Conservation (phyloP, 2,888 invertebrate genomes). For the Tricholauxania praeusta region DNA sequence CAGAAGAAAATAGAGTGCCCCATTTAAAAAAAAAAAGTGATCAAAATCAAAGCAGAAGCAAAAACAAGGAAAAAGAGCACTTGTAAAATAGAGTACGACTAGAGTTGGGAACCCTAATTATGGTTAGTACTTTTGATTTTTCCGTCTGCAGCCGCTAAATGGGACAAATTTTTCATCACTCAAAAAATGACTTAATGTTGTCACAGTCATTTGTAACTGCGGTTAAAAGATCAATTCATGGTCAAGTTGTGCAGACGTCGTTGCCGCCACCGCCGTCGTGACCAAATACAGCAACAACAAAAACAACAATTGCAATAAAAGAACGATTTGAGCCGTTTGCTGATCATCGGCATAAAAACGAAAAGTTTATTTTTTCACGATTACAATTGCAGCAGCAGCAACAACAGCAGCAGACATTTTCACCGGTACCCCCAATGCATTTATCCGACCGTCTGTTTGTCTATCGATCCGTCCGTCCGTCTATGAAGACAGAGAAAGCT, state of each 20-base stretch:
- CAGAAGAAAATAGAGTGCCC: too few species aligned
- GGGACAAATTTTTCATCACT: slow-evolving; percentile 18
- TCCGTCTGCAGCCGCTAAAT: background rate
- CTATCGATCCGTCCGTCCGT: slow-evolving; percentile 1
- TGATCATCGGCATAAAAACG: background rate
- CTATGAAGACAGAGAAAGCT: slow-evolving; percentile 41
- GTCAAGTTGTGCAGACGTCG: slow-evolving; percentile 24
- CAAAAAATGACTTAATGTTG: background rate
- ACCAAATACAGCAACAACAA: background rate
- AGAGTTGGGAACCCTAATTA: too few species aligned
- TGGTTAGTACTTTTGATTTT: too few species aligned
- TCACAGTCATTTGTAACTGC: background rate
- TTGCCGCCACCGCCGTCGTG: background rate
- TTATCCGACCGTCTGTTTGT: background rate
- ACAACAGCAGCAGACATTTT: slow-evolving; percentile 13
- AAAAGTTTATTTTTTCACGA: background rate
- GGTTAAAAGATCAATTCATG: slow-evolving; percentile 34
- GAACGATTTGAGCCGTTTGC: background rate
- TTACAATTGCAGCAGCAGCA: slow-evolving; percentile 20
- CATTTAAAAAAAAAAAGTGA: too few species aligned
- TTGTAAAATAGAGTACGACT: too few species aligned
- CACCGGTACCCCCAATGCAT: slow-evolving; percentile 15
- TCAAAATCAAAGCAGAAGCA: too few species aligned
- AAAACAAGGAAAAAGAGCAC: too few species aligned
- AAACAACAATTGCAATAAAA: slow-evolving; percentile 11